phyloP scores from a whole-genome alignment of 2,888 invertebrate species.

The Synergus laeviventris region DNA sequence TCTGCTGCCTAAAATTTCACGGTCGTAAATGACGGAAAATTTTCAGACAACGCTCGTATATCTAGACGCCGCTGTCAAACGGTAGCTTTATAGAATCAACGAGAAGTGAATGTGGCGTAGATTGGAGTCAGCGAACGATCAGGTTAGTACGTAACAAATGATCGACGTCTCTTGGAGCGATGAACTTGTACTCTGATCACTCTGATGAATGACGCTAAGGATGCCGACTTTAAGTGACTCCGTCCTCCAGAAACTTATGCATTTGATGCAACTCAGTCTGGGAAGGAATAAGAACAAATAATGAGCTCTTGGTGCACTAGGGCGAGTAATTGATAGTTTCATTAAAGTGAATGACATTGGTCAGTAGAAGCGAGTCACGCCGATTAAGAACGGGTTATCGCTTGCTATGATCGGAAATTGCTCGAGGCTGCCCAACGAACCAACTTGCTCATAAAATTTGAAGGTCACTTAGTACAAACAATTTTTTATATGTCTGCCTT shows the following conservation, averaged over 20 bases:
- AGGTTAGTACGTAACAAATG: constrained; percentile 27
- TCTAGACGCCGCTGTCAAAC: not conserved
- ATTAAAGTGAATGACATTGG: constrained; percentile 62
- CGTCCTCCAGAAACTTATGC: constrained; percentile 20
- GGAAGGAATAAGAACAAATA: constrained; percentile 38
- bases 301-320: constrained; percentile 13
- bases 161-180: constrained; percentile 36
- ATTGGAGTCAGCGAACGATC: constrained; percentile 29
- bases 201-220: constrained; percentile 14
- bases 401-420: constrained; percentile 34
- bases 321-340: constrained; percentile 61
- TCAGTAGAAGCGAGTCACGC: constrained; percentile 39
- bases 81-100: constrained; percentile 23
- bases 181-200: constrained; percentile 30
- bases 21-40: too few relatives aligned
- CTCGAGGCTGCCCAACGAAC: constrained; percentile 34
- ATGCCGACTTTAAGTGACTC: constrained; percentile 29
- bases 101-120: constrained; percentile 14
- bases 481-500: not conserved
- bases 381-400: constrained; percentile 39
- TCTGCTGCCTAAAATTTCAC: too few relatives aligned
- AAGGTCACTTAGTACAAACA: constrained; percentile 17
- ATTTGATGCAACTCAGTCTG: not conserved
- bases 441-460: constrained; percentile 32
- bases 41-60: too few relatives aligned